Evolutionary conservation across 1,140 invertebrate species (phyloP), one percentile per base, ranked within the genome.

Genomic region (Drosophila erecta): DNA sequence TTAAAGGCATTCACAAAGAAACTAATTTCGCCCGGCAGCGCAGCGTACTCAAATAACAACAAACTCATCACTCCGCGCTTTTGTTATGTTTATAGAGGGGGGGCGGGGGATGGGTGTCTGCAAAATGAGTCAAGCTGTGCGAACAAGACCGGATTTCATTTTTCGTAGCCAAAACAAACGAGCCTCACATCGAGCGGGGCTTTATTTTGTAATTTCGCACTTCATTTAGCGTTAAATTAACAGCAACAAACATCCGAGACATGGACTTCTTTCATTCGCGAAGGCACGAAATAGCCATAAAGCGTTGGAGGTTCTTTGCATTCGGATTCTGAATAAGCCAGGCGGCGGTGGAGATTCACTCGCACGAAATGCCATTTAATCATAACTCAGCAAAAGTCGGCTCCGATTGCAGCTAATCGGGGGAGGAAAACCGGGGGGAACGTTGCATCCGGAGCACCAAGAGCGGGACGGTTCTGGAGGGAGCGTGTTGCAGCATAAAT

Each of bases 181-280:
- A 64, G 38, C 24, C 66, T 47, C 66, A 70, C 64, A 67, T 70
- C 37, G 61, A 56, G 62, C 24, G 37, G 57, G 53, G 47, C 60
- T 60, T 64, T 58, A 67, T 76, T 84, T 72, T 53, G 69, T 90
- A 90, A 90, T 90, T 90, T 81, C 86, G 81, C 87, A 90, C 86
- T 90, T 90, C 86, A 90, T 90, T 90, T 90, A 83, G 86, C 86
- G 75, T 90, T 90, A 90, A 90, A 90, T 90, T 90, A 90, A 90
- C 65, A 81, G 77, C 73, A 74, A 75, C 74, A 60, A 72, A 64
- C 35, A 62, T 54, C 40, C 70, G 17, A 59, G 47, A 67, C 55
- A 30, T 64, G 65, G 43, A 79, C 56, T 54, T 76, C 66, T 77
- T 81, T 67, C 46, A 51, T 66, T 76, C 40, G 64, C 24, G 64